These are phyloP conservation scores for Idaea biselata DNA, from an alignment of 2,888 invertebrate genomes.

Conservation along the genomic window DNA sequence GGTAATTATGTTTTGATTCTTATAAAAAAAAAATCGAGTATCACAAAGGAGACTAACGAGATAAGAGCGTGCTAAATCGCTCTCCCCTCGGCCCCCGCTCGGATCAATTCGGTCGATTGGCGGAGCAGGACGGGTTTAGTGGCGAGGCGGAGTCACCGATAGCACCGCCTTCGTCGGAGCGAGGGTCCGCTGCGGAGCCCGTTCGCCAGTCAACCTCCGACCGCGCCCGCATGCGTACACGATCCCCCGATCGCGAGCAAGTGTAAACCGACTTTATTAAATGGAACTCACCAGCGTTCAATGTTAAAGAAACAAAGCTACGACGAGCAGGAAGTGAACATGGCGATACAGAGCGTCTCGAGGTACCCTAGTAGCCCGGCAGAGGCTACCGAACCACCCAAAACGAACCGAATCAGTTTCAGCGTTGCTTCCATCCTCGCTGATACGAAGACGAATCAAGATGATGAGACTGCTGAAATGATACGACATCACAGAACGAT, in stretches of 20 bases:
- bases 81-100: constrained; percentile 67
- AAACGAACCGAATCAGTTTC: constrained; percentile 88
- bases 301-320: constrained; percentile 83
- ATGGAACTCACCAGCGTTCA: constrained; percentile 78
- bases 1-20: constrained; percentile 81
- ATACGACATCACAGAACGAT: constrained; percentile 76
- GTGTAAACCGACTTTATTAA: constrained; percentile 66
- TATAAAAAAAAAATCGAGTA: constrained; percentile 76
- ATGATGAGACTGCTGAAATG: constrained; percentile 69
- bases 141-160: constrained; percentile 33
- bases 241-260: constrained; percentile 61
- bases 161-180: constrained; percentile 37
- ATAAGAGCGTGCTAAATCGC: constrained; percentile 81
- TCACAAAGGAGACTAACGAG: constrained; percentile 81
- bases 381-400: constrained; percentile 82
- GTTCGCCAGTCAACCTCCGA: constrained; percentile 74
- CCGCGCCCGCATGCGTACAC: constrained; percentile 79
- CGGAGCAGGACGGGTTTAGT: constrained; percentile 55
- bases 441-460: constrained; percentile 86
- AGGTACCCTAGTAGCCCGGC: constrained; percentile 84
- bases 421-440: constrained; percentile 93
- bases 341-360: constrained; percentile 85
- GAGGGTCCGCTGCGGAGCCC: constrained; percentile 44
- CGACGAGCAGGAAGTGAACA: constrained; percentile 82
- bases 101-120: constrained; percentile 79